phyloP scores from a whole-genome alignment of 2,888 invertebrate species.

The Euzophera pinguis region DNA sequence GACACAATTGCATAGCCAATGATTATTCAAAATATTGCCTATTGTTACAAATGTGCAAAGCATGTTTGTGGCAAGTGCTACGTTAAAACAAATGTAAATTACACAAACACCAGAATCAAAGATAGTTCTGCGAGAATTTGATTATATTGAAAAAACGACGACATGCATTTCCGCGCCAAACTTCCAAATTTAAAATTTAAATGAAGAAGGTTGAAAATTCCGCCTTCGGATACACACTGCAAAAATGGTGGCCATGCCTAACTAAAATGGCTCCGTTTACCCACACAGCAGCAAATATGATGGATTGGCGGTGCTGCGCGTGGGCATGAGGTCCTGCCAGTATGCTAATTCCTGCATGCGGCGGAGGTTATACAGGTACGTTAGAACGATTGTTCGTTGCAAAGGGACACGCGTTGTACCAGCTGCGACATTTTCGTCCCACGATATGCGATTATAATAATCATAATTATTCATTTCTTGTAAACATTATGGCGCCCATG shows the following conservation, averaged over 20 bases:
- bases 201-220: not conserved
- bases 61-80: too few species aligned
- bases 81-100: too few species aligned
- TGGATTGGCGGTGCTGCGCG: slow-evolving; percentile 62
- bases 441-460: slow-evolving; percentile 1
- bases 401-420: slow-evolving; percentile 40
- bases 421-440: slow-evolving; percentile 16
- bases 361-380: slow-evolving; percentile 48
- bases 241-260: slow-evolving; percentile 7
- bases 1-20: too few species aligned
- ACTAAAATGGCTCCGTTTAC: slow-evolving; percentile 29
- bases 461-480: not conserved
- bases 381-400: slow-evolving; percentile 55
- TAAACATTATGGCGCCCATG: not conserved
- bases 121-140: too few species aligned
- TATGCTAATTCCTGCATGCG: slow-evolving; percentile 69
- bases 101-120: too few species aligned
- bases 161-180: not conserved
- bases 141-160: not conserved
- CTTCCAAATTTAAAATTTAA: slow-evolving; percentile 1
- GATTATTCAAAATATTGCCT: too few species aligned
- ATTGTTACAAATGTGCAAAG: too few species aligned
- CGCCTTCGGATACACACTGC: not conserved
- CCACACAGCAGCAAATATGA: slow-evolving; percentile 62
- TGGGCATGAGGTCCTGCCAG: slow-evolving; percentile 66